A percentile compares a stretch with the other conserved stretches of the same genome.
Evolutionary conservation across 2,113 vertebrate species (phyloP).

Genomic region (Nothoprocta perdicaria): DNA sequence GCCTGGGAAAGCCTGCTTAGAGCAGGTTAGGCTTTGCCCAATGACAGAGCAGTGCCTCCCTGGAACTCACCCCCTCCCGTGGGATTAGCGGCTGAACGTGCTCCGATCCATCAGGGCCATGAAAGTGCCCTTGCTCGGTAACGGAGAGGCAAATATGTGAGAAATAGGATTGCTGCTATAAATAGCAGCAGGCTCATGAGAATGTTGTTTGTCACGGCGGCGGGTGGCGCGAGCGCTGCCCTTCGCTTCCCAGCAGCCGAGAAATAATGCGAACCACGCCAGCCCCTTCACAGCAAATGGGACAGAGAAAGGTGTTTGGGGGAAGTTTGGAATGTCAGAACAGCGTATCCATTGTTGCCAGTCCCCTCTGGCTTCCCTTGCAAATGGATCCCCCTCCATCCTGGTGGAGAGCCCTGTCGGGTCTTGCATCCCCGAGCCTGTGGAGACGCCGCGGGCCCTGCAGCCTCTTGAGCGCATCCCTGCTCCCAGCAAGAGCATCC

Average conservation of each 20-base stretch:
- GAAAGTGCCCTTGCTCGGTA: slow-evolving; percentile 54
- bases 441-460: background rate
- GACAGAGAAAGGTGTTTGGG: slow-evolving; percentile 32
- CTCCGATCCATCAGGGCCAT: slow-evolving; percentile 45
- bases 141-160: slow-evolving; percentile 63
- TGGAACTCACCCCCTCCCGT: background rate
- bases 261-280: background rate
- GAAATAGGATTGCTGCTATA: slow-evolving; percentile 64
- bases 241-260: slow-evolving; percentile 3
- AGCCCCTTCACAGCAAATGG: background rate
- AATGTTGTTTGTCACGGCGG: slow-evolving; percentile 38
- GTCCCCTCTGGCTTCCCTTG: background rate
- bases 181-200: slow-evolving; percentile 61
- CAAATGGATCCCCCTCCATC: background rate
- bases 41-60: background rate
- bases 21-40: background rate
- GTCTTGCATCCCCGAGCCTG: background rate
- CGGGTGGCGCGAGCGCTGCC: slow-evolving; percentile 47
- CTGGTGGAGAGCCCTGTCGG: background rate
- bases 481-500: background rate
- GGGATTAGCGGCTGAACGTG: background rate
- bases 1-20: background rate
- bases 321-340: slow-evolving; percentile 59
- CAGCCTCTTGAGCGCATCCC: background rate
- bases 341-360: slow-evolving; percentile 49